Base-by-base conservation (phyloP, 2,888 invertebrate genomes). In the Philereme transversata region DNA sequence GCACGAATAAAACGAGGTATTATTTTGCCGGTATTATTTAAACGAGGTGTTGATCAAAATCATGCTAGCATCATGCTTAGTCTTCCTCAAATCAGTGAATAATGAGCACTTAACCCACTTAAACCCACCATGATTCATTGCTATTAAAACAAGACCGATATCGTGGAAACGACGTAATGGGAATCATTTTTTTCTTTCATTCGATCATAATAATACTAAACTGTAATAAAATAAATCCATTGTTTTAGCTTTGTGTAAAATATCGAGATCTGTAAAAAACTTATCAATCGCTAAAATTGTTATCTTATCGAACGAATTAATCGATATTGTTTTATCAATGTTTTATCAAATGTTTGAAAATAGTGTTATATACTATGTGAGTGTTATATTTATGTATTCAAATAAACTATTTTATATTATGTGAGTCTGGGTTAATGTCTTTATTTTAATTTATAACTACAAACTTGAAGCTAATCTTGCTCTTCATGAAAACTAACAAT, bases 291-390 rank as follows among this genome's bases (percentile, higher is more conserved):
- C 8, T 5, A 7, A 40, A 40, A n/a, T 33, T 8, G n/a, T 34
- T 36, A 56, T 49, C 35, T 56, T 35, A 43, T 49, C 11, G 11
- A 40, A 46, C 40, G 8, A 35, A 48, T 48, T 33, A 51, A 51
- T 33, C 6, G 43, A 50, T 56, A 50, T 7, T 48, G 11, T 41
- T 44, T 49, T 43, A 50, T 50, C 49, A 11, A 36, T 50, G 44
- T 49, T 47, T 47, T n/a, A n/a, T n/a, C n/a, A n/a, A n/a, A n/a
- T n/a, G 5, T 55, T n/a, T 36, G 0, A 43, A 22, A 22, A 49
- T 35, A 35, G 22, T 43, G 45, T 53, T 36, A n/a, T 6, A 34
- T n/a, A 34, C 10, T 43, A n/a, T 43, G 38, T 38, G 40, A 1
- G n/a, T n/a, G 38, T 43, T 36, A 4, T 38, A n/a, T 22, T 36